Base-by-base conservation (phyloP, 2,888 invertebrate species). In the Drosophila picticornis region DNA sequence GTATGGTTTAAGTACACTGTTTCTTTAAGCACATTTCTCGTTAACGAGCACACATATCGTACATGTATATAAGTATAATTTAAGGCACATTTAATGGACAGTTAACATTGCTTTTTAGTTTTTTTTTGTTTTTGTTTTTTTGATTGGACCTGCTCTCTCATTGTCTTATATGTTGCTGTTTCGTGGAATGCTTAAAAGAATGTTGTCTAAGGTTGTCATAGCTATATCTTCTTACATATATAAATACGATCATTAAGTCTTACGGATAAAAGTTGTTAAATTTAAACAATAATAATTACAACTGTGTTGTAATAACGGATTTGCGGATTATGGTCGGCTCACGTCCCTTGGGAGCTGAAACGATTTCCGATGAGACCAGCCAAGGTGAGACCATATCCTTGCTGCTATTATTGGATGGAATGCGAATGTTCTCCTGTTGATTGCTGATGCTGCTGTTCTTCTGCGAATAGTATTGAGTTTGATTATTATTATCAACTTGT, bases 291-390 rank as follows among this genome's bases (percentile, higher is more conserved):
- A 87, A 81, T 74, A 84, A 85, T 94, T 94, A 96, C 87, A 97
- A 94, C 93, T 97, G 97, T 75, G 97, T 97, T 78, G 97, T 97
- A 85, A 97, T 97, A 89, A 97, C 97, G 73, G 97, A 97, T 94
- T 97, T 97, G 83, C 97, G 95, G 90, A 97, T 96, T 81, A 97
- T 96, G 63, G 96, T 95, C 56, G 96, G 95, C 76, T 95, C 95
- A 94, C 88, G 95, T 94, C 90, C 95, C 95, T 91, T 96, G 94
- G 83, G 95, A 72, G 94, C 94, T 53, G 96, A 96, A 40, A 95
- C 95, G 27, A 96, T 95, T 88, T 96, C 96, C 19, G 96, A 95
- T 40, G 96, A 95, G 46, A 97, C 97, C 75, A 97, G 94, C 97
- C 97, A 97, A 1, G 97, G 97, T 5, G 96, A 96, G 5, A 96